phyloP scores from a whole-genome alignment of 1,140 invertebrate species.

The Ylistrum balloti region DNA sequence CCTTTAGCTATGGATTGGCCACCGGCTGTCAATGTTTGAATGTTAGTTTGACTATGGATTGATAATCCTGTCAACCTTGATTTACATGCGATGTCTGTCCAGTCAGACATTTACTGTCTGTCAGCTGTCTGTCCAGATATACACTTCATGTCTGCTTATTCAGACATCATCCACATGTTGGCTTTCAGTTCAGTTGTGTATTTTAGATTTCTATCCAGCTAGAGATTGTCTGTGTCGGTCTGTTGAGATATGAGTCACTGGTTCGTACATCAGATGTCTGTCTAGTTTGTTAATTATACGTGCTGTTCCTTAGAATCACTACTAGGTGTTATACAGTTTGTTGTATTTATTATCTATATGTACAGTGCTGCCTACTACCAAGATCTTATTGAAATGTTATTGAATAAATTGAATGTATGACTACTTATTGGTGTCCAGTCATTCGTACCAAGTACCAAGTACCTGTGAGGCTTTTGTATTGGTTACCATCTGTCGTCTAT shows the following conservation, averaged over 20 bases:
- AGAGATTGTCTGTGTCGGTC: too few species aligned
- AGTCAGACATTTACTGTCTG: neutral
- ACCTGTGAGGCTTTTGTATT: too few species aligned
- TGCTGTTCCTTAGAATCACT: neutral
- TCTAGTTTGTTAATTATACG: too few species aligned
- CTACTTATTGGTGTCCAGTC: neutral
- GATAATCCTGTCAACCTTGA: neutral
- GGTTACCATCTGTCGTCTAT: too few species aligned
- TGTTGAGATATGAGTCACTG: too few species aligned
- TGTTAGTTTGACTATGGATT: neutral
- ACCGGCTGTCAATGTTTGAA: neutral
- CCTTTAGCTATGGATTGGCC: neutral
- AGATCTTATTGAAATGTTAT: conserved; percentile 40
- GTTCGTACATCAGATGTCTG: neutral
- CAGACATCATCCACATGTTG: too few species aligned
- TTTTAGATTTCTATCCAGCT: too few species aligned
- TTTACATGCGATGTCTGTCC: too few species aligned
- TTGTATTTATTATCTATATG: conserved; percentile 8
- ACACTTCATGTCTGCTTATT: too few species aligned
- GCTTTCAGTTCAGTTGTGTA: too few species aligned
- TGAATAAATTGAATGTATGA: conserved; percentile 12
- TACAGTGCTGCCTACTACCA: neutral
- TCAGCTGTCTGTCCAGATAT: neutral
- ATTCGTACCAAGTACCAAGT: too few species aligned
- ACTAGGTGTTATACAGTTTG: neutral